phyloP scores from a whole-genome alignment of 2,888 invertebrate genomes.

The Hymenopus coronatus region DNA sequence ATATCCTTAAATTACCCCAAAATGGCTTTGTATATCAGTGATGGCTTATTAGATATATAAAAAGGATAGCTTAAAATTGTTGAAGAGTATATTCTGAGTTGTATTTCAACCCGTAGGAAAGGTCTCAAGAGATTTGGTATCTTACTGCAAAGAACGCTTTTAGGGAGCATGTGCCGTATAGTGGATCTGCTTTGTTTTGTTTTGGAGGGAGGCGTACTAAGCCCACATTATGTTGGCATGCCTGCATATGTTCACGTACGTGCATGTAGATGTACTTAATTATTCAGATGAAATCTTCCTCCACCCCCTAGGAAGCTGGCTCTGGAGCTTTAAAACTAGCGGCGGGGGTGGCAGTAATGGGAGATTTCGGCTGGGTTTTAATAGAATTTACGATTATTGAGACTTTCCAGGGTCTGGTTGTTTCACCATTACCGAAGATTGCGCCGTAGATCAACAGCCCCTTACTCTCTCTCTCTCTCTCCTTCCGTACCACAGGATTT shows the following conservation, averaged over 20 bases:
- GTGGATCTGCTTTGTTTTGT: background rate
- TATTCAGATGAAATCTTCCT: conserved; percentile 29
- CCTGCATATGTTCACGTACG: background rate
- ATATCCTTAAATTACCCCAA: no score
- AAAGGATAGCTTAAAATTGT: no score
- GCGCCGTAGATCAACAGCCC: conserved; percentile 31
- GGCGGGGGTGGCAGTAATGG: conserved; percentile 28
- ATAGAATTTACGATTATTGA: conserved; percentile 35
- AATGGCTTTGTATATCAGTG: no score
- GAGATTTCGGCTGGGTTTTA: conserved; percentile 32
- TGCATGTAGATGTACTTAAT: conserved; percentile 21
- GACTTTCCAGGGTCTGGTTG: conserved; percentile 14
- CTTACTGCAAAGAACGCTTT: background rate
- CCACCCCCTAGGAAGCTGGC: background rate
- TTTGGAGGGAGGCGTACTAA: background rate
- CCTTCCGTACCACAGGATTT: conserved; percentile 2
- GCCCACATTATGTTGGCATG: background rate
- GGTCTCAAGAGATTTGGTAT: no score
- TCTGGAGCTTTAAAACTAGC: background rate
- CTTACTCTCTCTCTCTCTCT: conserved; percentile 3
- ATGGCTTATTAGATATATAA: no score
- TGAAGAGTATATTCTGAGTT: no score
- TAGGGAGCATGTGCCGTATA: background rate
- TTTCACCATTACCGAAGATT: conserved; percentile 33
- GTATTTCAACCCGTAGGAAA: no score